Evolutionary conservation across 37 sponge, comb jelly and placozoan genomes (phyloP).

Genomic region (Geodia barretti): DNA sequence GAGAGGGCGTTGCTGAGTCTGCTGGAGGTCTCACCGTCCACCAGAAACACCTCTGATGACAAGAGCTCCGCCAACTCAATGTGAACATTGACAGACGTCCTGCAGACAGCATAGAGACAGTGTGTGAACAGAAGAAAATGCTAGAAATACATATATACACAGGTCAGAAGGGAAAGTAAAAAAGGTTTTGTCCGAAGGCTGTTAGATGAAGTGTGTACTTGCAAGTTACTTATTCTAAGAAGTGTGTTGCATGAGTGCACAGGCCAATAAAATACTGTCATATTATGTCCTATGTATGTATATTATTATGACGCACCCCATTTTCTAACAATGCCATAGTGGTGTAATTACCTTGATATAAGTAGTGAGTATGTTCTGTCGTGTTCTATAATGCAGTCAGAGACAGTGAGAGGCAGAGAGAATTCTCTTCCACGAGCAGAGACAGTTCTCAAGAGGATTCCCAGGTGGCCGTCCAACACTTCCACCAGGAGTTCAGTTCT

Average conservation of each 20-base stretch:
- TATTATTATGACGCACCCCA: background rate
- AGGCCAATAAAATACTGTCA: background rate
- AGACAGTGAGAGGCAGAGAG: background rate
- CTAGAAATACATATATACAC: no score
- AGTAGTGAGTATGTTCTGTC: background rate
- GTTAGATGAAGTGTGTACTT: no score
- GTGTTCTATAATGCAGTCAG: background rate
- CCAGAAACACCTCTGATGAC: background rate
- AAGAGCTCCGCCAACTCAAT: background rate
- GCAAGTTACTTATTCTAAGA: no score
- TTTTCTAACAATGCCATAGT: background rate
- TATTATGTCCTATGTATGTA: background rate
- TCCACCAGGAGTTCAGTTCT: background rate
- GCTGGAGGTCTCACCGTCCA: background rate
- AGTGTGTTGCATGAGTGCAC: no score
- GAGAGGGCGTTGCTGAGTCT: background rate
- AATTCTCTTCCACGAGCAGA: background rate
- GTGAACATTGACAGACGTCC: background rate
- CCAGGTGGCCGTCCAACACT: background rate
- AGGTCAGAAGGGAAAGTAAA: no score
- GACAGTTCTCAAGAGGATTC: background rate
- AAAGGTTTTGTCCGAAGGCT: no score
- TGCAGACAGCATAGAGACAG: no score
- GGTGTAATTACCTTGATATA: background rate
- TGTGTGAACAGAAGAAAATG: no score